Base-by-base conservation (phyloP, 1,140 invertebrate genomes). In the Solenopsis invicta region DNA sequence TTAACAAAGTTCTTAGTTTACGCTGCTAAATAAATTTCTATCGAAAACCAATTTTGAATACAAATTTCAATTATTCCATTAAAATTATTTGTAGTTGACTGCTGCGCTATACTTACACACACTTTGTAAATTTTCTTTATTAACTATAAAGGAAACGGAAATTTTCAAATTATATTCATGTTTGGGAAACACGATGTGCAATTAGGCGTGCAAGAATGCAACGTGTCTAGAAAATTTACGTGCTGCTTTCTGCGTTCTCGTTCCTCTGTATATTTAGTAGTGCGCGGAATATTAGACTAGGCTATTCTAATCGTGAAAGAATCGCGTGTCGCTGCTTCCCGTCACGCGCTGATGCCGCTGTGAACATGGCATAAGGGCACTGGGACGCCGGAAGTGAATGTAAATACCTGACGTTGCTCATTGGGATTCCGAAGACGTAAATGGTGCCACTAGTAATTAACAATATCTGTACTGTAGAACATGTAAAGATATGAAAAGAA, bases 261-360 rank as follows among this genome's bases (percentile, higher is more conserved):
- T 75, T 84, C n/a, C 29, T 84, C 18, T 50, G 41, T 48, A 69
- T 62, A 50, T 9, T 84, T n/a, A 62, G 67, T 56, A 4, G 54
- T 18, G 56, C 69, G 61, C 45, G 54, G 54, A 75, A 84, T 62
- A 48, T 56, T 50, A 82, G 69, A n/a, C 37, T 82, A 75, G 29
- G 54, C 21, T 82, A 91, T 93, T 82, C 86, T 84, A 88, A 92
- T 91, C 90, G 87, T 82, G 84, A 91, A 92, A 92, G 90, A 90
- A 93, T 94, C 92, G 93, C 93, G 91, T 93, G 92, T 94, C 93
- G 86, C 84, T 74, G 90, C 88, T 92, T 93, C 92, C 90, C 89
- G 93, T 94, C 93, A 94, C 93, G 94, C 94, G 90, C 88, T 87
- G 90, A 91, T 91, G 84, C 86, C 74, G 84, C 41, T 41, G 77